Conservation (phyloP, 2,888 invertebrate genomes). For the Brachypalpus laphriformis region DNA sequence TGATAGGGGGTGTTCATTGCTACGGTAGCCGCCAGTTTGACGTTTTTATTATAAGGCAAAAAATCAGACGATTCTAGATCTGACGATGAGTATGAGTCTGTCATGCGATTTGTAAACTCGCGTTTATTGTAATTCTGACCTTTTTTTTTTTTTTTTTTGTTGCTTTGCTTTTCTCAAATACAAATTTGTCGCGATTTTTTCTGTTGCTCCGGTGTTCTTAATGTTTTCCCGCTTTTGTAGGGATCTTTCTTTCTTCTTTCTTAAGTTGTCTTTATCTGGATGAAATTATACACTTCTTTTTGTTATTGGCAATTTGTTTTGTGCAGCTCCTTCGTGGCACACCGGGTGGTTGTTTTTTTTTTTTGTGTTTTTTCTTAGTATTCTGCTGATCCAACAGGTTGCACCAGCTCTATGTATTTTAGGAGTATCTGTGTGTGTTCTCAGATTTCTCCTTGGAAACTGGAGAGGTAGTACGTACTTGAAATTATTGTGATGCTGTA, state of each 20-base stretch:
- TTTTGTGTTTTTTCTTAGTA: slow-evolving; percentile 66
- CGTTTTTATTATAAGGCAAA: slow-evolving; percentile 81
- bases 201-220: slow-evolving; percentile 34
- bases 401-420: slow-evolving; percentile 49
- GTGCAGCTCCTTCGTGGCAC: slow-evolving; percentile 71
- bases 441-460: slow-evolving; percentile 69
- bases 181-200: slow-evolving; percentile 39
- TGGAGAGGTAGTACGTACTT: slow-evolving; percentile 53
- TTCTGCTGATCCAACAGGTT: slow-evolving; percentile 72
- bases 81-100: slow-evolving; percentile 74
- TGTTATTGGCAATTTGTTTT: slow-evolving; percentile 69
- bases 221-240: slow-evolving; percentile 19
- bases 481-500: slow-evolving; percentile 61
- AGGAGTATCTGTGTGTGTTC: slow-evolving; percentile 46
- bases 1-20: slow-evolving; percentile 96
- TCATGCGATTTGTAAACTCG: slow-evolving; percentile 74
- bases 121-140: slow-evolving; percentile 68
- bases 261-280: background rate
- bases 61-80: slow-evolving; percentile 75
- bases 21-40: slow-evolving; percentile 94
- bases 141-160: slow-evolving; percentile 26
- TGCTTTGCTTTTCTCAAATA: too few species aligned
- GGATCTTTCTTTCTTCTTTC: slow-evolving; percentile 1
- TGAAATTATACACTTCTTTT: slow-evolving; percentile 39
- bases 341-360: slow-evolving; percentile 44